Evolutionary conservation across 2,888 invertebrate genomes (phyloP).

Genomic region (Rhorus exstirpatorius): DNA sequence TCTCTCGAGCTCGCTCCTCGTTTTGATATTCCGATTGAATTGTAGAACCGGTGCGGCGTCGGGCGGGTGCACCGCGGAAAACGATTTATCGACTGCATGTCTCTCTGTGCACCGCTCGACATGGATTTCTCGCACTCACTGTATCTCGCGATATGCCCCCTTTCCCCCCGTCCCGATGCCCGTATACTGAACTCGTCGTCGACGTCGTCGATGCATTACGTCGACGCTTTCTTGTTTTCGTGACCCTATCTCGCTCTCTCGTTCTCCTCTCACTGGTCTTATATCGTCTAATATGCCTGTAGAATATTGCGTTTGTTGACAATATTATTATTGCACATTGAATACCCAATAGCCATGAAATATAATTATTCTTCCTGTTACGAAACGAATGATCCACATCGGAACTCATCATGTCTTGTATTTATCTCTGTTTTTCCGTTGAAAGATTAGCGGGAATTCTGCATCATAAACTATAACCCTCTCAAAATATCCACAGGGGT

Average conservation of each 20-base stretch:
- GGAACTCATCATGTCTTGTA: not conserved
- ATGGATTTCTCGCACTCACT: conserved; percentile 58
- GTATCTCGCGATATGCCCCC: not conserved
- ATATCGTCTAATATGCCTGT: no score
- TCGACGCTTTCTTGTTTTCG: conserved; percentile 4
- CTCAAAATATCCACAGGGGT: no score
- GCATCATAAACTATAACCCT: no score
- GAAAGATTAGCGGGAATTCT: no score
- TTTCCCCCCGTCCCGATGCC: not conserved
- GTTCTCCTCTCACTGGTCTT: conserved; percentile 14
- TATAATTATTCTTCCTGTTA: not conserved
- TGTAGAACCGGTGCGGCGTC: conserved; percentile 47
- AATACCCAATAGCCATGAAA: no score
- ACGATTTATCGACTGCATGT: conserved; percentile 66
- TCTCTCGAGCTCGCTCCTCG: conserved; percentile 53
- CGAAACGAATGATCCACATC: conserved; percentile 17
- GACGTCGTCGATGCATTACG: conserved; percentile 24
- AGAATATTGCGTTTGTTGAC: no score
- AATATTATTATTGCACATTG: no score
- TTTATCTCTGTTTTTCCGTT: no score
- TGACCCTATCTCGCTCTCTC: not conserved
- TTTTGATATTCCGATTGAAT: conserved; percentile 66
- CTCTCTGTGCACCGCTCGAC: conserved; percentile 44
- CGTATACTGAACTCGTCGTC: conserved; percentile 36
- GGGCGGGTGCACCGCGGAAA: conserved; percentile 30